Evolutionary conservation across 1,140 invertebrate genomes (phyloP).

Genomic region (Calephelis nemesis): DNA sequence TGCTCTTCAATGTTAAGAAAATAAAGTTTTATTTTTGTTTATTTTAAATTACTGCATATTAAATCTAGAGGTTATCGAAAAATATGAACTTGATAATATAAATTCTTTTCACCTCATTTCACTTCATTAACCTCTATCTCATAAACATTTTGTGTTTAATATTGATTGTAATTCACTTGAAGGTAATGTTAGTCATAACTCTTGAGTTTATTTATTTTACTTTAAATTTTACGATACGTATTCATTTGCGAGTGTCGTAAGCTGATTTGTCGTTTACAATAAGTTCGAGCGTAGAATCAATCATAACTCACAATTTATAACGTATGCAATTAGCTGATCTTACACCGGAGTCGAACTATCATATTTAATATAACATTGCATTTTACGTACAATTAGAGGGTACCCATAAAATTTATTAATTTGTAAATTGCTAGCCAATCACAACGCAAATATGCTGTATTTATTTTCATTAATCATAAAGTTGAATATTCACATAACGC

Average conservation of each 20-base stretch:
- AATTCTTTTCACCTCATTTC: neutral
- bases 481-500: too few relatives aligned
- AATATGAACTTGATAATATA: neutral
- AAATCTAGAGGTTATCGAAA: slow-evolving; percentile 9
- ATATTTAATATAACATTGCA: too few relatives aligned
- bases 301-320: slow-evolving; percentile 19
- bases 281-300: slow-evolving; percentile 43
- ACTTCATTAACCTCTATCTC: slow-evolving; percentile 3
- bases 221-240: neutral
- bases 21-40: neutral
- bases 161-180: neutral
- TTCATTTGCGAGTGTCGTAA: slow-evolving; percentile 5
- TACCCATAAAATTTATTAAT: too few relatives aligned
- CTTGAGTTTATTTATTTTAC: neutral
- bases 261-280: slow-evolving; percentile 21
- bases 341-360: too few relatives aligned
- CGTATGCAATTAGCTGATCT: too few relatives aligned
- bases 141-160: neutral
- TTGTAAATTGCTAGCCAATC: too few relatives aligned
- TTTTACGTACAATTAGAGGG: too few relatives aligned
- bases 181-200: neutral
- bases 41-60: slow-evolving; percentile 2
- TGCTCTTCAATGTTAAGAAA: too few relatives aligned
- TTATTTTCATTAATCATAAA: too few relatives aligned
- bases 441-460: too few relatives aligned